Percentiles rank a stretch among this genome's conserved stretches.
Conservation (phyloP, 2,113 vertebrate genomes). For the Podiceps cristatus region DNA sequence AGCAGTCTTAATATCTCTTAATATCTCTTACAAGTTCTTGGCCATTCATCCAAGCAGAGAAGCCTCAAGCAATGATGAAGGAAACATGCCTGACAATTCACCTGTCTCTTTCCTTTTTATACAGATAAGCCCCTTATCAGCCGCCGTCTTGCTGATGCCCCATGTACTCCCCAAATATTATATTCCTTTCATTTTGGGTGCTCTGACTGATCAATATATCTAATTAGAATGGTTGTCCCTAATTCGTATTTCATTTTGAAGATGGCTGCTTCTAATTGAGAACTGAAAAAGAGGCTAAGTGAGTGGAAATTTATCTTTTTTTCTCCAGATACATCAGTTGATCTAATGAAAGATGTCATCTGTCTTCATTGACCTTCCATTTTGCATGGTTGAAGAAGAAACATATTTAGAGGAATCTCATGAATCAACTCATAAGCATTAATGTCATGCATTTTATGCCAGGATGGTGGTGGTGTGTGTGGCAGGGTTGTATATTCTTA, state of each 20-base stretch:
- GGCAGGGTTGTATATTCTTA: not conserved
- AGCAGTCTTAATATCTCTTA: not conserved
- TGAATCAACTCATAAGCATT: not conserved
- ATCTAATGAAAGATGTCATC: not conserved
- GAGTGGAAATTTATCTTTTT: not conserved
- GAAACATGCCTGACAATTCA: not conserved
- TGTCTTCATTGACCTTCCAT: not conserved
- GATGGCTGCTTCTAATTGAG: not conserved
- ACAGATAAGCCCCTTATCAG: not conserved
- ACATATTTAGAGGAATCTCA: not conserved
- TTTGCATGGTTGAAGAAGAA: not conserved
- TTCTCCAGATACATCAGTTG: not conserved
- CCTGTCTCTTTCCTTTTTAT: not conserved
- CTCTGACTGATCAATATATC: not conserved
- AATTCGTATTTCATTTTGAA: not conserved
- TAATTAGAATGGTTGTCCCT: not conserved
- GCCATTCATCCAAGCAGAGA: not conserved
- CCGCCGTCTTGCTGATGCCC: not conserved
- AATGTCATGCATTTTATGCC: not conserved
- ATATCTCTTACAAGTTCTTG: not conserved
- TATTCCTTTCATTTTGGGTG: not conserved
- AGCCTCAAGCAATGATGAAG: not conserved
- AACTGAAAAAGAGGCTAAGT: not conserved
- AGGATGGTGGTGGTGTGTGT: not conserved
- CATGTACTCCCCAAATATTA: not conserved